Evolutionary conservation across 2,113 vertebrate genomes (phyloP).

Genomic region (Calyptommatus sinebrachiatus): DNA sequence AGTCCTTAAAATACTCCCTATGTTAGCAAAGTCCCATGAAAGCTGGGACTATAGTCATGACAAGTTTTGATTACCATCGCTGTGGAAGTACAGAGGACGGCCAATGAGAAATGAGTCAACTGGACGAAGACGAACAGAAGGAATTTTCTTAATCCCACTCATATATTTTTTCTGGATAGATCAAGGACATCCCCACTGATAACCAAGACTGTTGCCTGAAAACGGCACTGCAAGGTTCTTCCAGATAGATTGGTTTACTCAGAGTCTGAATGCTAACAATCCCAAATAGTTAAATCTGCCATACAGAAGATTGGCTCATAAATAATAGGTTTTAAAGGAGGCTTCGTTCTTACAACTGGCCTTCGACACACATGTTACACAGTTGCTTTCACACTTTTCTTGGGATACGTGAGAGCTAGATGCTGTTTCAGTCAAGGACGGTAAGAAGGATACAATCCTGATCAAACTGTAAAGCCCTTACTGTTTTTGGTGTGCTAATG

Average conservation of each 20-base stretch:
- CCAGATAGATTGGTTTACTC: not conserved
- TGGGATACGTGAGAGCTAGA: not conserved
- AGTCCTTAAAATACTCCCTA: no score
- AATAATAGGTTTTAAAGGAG: not conserved
- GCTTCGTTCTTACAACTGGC: not conserved
- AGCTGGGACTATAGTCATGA: not conserved
- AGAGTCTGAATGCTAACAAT: not conserved
- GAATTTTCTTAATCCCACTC: not conserved
- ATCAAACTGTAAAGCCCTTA: no score
- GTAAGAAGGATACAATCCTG: no score
- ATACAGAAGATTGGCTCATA: not conserved
- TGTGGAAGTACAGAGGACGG: not conserved
- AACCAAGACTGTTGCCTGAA: not conserved
- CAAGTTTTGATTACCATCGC: not conserved
- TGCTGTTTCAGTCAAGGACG: not conserved
- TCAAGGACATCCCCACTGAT: not conserved
- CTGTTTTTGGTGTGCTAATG: no score
- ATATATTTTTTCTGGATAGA: not conserved
- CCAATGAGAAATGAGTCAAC: not conserved
- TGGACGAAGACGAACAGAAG: not conserved
- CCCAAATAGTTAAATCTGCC: not conserved
- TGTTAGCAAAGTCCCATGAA: not conserved
- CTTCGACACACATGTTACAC: not conserved
- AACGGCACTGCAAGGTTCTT: not conserved
- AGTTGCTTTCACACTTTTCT: not conserved